phyloP scores from a whole-genome alignment of 2,113 vertebrate genomes.

The Dromaius novaehollandiae region DNA sequence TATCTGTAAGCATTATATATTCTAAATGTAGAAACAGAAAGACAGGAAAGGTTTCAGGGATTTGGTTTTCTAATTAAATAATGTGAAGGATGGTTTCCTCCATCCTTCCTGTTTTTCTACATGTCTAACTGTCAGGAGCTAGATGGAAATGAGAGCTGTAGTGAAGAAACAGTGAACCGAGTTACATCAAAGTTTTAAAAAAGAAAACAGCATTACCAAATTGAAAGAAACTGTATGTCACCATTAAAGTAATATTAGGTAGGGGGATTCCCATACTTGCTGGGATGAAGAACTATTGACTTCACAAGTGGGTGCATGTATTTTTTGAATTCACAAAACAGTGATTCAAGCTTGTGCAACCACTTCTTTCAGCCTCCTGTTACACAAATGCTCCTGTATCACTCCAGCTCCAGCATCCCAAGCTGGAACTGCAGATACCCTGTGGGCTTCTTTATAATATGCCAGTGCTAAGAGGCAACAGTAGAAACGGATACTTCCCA shows the following conservation, averaged over 20 bases:
- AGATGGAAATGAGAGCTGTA: not conserved
- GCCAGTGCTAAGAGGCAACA: not conserved
- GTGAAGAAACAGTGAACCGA: not conserved
- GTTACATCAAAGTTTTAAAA: not conserved
- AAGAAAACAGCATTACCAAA: not conserved
- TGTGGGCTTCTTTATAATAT: not conserved
- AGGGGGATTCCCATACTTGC: not conserved
- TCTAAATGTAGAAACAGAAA: not conserved
- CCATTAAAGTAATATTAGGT: not conserved
- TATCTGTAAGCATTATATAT: not conserved
- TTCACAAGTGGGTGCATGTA: not conserved
- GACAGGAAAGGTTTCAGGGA: not conserved
- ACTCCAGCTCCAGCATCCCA: not conserved
- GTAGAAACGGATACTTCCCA: not conserved
- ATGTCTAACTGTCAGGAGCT: not conserved
- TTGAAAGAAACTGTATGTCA: not conserved
- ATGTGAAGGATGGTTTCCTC: not conserved
- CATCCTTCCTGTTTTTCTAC: not conserved
- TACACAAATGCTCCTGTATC: fast-evolving
- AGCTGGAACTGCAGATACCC: not conserved
- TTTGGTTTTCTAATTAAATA: not conserved
- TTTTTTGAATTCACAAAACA: not conserved
- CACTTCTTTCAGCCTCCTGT: not conserved
- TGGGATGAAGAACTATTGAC: not conserved
- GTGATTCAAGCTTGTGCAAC: not conserved